Evolutionary conservation across 2,113 vertebrate genomes (phyloP), one percentile per base, ranked within the genome.

Genomic region (Tonatia bakeri): DNA sequence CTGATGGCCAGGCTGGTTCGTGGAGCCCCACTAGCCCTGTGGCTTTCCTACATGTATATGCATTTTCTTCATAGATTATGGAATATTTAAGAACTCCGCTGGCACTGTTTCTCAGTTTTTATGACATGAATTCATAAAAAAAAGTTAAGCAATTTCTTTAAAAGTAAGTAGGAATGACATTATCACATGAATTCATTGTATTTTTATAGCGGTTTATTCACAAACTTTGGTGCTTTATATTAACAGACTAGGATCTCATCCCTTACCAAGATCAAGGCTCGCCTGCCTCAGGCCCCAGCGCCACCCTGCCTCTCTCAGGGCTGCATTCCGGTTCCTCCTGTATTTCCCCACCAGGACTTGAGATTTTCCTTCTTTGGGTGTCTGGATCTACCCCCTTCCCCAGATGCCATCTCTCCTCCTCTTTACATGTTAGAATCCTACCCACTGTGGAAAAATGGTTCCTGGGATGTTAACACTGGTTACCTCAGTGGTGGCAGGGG

Each of bases 71-170:
- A 24, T 47, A 56, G 45, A 47, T 72, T 38, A 72, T 4, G 2
- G 40, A 76, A 38, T 28, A 38, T 33, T 64, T 45, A 87, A 33
- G 43, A 28, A 40, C n/a, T 93, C 8, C 45, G 14, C 9, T 82
- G 77, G 20, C 19, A 69, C 3, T 7, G 2, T 65, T 64, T 77
- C 31, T 40, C 45, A 26, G n/a, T 40, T 50, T 52, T 87, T 36
- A 86, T 22, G 73, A 67, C 19, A 65, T 45, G 40, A 50, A 54
- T 33, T 45, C 47, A 67, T 3, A 16, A 24, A 50, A 24, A 50
- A 40, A 91, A 33, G 31, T 70, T 83, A 13, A 81, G 67, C 45
- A 56, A 61, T 82, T 90, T 94, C 36, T 26, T 89, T 77, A 73
- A 95, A 82, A 87, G 33, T 12, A 12, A 77, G 15, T 15, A 79